phyloP scores from a whole-genome alignment of 2,113 vertebrate species.

The Desmodus rotundus region DNA sequence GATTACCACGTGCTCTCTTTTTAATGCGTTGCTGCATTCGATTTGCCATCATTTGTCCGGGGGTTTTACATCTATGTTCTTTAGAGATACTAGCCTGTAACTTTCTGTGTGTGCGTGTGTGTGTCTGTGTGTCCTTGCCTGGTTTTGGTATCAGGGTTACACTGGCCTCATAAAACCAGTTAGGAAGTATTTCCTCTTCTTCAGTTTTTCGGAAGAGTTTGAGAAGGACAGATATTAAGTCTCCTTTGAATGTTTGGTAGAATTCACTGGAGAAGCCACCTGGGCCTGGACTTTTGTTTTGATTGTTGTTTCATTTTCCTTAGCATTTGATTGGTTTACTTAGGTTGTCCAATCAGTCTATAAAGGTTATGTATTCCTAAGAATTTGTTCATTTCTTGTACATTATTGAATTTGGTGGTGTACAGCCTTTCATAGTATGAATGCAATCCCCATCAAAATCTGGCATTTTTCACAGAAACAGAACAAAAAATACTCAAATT shows the following conservation, averaged over 20 bases:
- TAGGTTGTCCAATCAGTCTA: neutral
- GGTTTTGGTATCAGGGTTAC: neutral
- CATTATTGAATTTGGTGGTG: neutral
- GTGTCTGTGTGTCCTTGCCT: neutral
- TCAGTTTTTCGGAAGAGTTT: neutral
- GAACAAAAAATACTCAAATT: neutral
- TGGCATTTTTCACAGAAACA: neutral
- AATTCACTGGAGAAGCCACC: neutral
- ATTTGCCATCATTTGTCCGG: neutral
- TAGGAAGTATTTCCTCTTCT: neutral
- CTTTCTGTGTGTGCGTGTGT: neutral
- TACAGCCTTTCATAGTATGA: neutral
- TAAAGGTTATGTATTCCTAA: neutral
- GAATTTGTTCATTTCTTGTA: neutral
- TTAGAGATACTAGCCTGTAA: neutral
- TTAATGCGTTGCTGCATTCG: neutral
- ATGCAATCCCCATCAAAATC: neutral
- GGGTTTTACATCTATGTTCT: neutral
- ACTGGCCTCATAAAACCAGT: neutral
- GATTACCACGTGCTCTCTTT: neutral
- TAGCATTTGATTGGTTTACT: neutral
- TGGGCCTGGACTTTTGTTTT: neutral
- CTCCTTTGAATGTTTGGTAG: neutral
- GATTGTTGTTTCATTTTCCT: neutral
- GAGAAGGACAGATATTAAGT: no score